Percentiles rank a stretch among this genome's conserved stretches.
Evolutionary conservation across 2,797 vertebrate genomes (phyloP).

Genomic region (Sebastes matsubarae): DNA sequence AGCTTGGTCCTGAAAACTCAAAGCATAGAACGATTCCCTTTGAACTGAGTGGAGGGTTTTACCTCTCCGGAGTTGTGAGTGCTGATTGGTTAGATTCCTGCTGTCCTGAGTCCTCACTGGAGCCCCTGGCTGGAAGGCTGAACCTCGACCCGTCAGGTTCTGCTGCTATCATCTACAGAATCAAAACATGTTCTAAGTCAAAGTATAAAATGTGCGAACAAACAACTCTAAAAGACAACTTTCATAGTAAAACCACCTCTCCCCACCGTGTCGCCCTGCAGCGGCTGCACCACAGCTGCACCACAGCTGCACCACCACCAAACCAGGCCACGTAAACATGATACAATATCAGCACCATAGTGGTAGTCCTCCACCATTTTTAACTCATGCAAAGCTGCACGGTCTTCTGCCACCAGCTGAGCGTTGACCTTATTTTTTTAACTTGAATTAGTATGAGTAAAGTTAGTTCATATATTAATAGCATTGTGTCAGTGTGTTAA

Average conservation of each 20-base stretch:
- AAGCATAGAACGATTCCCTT: neutral
- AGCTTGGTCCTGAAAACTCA: neutral
- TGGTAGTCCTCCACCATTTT: slow-evolving; percentile 8
- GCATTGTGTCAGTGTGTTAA: neutral
- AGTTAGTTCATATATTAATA: neutral
- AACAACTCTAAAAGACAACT: neutral
- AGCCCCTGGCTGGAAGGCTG: slow-evolving; percentile 64
- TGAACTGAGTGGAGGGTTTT: neutral
- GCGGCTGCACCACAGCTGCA: slow-evolving; percentile 13
- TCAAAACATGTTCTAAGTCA: neutral
- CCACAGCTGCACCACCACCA: slow-evolving; percentile 49
- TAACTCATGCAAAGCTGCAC: slow-evolving; percentile 33
- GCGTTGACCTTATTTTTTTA: slow-evolving; percentile 44
- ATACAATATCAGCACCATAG: neutral
- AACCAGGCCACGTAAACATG: slow-evolving; percentile 3
- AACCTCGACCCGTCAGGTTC: slow-evolving; percentile 73
- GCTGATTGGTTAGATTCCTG: slow-evolving; percentile 43
- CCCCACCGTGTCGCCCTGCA: slow-evolving; percentile 6
- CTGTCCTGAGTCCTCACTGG: slow-evolving; percentile 49
- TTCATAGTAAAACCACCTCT: neutral
- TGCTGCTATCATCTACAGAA: slow-evolving; percentile 28
- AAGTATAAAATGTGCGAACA: neutral
- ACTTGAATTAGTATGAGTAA: neutral
- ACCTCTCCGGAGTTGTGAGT: slow-evolving; percentile 75
- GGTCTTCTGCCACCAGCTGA: slow-evolving; percentile 17